These are phyloP conservation scores for Meda fulgida DNA, from an alignment of 2,797 vertebrate species.

Conservation along the genomic window DNA sequence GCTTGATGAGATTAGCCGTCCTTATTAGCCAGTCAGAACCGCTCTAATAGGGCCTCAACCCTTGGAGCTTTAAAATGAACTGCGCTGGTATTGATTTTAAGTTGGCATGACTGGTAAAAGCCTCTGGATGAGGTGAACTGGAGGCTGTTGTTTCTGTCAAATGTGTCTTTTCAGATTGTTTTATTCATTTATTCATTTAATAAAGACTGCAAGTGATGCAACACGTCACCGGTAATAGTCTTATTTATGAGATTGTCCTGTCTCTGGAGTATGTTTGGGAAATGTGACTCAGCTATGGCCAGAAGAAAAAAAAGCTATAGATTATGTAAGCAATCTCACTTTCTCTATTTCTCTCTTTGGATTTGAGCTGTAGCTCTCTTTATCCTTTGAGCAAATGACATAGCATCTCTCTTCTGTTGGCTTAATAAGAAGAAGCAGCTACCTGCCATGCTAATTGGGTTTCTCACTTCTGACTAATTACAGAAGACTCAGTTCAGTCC, in stretches of 20 bases:
- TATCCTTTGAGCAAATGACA: conserved; percentile 64
- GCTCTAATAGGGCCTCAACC: conserved; percentile 15
- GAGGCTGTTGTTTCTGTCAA: background rate
- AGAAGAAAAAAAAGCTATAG: background rate
- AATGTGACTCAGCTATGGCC: background rate
- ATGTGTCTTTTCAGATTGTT: background rate
- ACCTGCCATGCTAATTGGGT: conserved; percentile 82
- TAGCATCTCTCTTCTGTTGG: conserved; percentile 66
- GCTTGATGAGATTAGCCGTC: conserved; percentile 27
- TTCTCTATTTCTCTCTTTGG: conserved; percentile 55
- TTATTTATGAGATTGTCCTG: background rate
- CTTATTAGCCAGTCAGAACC: conserved; percentile 17
- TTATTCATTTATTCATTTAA: conserved; percentile 13
- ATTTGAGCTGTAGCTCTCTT: conserved; percentile 46
- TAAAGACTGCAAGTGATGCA: background rate
- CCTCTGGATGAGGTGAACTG: background rate
- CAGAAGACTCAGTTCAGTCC: conserved; percentile 69
- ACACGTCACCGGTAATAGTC: too few species aligned
- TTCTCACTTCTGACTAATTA: conserved; percentile 78
- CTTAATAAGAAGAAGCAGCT: conserved; percentile 78
- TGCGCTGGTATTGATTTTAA: conserved; percentile 14
- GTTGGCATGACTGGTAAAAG: background rate
- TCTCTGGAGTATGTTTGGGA: background rate
- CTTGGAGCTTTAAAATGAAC: conserved; percentile 37
- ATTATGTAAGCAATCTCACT: conserved; percentile 21